Conservation (phyloP, 2,113 vertebrate species). For the Piaya cayana region DNA sequence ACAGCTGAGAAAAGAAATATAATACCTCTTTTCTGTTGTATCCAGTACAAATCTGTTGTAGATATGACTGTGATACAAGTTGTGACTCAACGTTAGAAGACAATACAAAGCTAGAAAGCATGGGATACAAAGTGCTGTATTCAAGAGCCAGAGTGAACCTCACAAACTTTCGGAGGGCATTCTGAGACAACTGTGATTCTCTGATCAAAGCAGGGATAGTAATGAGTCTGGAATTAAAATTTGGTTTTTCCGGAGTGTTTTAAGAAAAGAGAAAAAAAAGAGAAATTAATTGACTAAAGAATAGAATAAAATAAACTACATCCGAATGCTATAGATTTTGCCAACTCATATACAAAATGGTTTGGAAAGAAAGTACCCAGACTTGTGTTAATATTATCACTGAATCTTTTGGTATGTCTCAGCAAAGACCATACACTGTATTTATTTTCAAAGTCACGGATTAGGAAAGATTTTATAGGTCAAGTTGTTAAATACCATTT, state of each 20-base stretch:
- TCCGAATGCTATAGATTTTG: not conserved
- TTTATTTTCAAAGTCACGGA: slow-evolving; percentile 19
- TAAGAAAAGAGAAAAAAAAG: not conserved
- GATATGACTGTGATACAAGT: not conserved
- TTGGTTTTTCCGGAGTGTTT: not conserved
- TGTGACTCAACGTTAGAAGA: not conserved
- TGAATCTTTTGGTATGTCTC: slow-evolving; percentile 23
- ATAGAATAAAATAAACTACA: not conserved
- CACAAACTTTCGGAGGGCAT: not conserved
- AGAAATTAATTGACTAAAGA: not conserved
- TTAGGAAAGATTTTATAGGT: slow-evolving; percentile 31
- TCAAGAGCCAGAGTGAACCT: not conserved
- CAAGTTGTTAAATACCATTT: slow-evolving; percentile 1
- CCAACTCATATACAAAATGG: not conserved
- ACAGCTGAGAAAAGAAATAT: not conserved
- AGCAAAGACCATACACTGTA: slow-evolving; percentile 25
- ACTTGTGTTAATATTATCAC: not conserved
- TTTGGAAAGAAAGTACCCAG: not conserved
- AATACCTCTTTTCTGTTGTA: not conserved
- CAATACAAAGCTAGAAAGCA: not conserved
- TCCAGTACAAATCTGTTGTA: not conserved
- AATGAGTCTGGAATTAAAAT: not conserved
- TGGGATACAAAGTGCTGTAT: not conserved
- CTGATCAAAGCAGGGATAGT: not conserved
- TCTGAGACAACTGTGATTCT: not conserved